Conservation (phyloP, 2,113 vertebrate genomes). For the Nettapus auritus region DNA sequence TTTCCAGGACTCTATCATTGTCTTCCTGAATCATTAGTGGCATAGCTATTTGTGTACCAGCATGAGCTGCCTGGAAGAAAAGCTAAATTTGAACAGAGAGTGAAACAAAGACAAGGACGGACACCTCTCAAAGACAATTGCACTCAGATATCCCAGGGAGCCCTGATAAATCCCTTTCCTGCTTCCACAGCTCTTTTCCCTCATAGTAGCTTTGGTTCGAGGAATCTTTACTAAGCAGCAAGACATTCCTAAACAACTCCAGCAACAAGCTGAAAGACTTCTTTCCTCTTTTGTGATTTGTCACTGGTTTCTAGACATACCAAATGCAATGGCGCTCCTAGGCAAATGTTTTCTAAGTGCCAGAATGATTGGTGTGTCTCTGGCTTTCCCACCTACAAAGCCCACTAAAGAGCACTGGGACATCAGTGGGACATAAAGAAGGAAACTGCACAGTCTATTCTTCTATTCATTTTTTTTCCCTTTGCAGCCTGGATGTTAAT, state of each 20-base stretch:
- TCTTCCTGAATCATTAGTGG: neutral
- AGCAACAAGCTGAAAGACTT: neutral
- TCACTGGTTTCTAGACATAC: neutral
- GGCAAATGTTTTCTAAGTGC: neutral
- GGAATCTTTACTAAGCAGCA: neutral
- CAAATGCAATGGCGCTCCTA: neutral
- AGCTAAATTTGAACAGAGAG: neutral
- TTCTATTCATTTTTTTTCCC: neutral
- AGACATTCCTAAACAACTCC: neutral
- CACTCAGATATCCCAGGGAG: neutral
- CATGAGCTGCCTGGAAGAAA: neutral
- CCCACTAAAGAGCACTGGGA: neutral
- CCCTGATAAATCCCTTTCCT: neutral
- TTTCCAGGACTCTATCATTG: neutral
- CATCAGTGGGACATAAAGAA: neutral
- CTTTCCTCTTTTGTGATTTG: neutral
- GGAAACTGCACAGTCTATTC: neutral
- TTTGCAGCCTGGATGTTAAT: neutral
- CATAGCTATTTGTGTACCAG: slow-evolving; percentile 20
- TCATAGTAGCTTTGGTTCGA: neutral
- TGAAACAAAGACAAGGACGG: slow-evolving; percentile 7
- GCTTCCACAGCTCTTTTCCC: neutral
- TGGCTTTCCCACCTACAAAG: neutral
- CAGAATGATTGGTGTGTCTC: neutral
- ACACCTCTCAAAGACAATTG: neutral